Evolutionary conservation across 2,797 vertebrate genomes (phyloP), one percentile per base, ranked within the genome.

Genomic region (Crenichthys baileyi): DNA sequence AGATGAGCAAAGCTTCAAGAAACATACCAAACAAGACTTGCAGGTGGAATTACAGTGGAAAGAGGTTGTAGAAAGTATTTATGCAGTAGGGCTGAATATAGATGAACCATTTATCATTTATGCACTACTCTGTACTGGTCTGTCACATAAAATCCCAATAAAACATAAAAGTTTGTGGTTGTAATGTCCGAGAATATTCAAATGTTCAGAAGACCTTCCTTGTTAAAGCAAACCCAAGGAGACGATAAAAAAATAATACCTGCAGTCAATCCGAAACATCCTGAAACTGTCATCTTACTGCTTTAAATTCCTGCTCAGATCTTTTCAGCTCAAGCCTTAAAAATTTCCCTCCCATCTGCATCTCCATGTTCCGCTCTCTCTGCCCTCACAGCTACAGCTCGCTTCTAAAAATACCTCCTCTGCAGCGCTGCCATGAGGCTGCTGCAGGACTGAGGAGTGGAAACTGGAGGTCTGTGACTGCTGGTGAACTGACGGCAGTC

Each of bases 401-500:
- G 1, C 50, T 75, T 71, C 24, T 67, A 56, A 73, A 76, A 73
- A 71, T 46, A 70, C 31, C 44, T 56, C 48, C 39, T 31, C 41
- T 39, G 55, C 56, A 77, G 20, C 9, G 1, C 3, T 0, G 18
- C 75, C 50, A 50, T 41, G 53, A 56, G 36, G 31, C 20, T 50
- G 22, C 26, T 73, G 68, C 70, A 5, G 83, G 63, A 77, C 56
- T 8, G 44, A 56, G 67, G 41, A 79, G 2, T 15, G 50, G 50
- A 51, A 51, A 56, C 36, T 41, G 2, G 22, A 51, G 41, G 83
- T 67, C 61, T 12, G 26, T 6, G 8, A 29, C n/a, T 68, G 78
- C 72, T 55, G 56, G 41, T 70, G 79, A 79, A 83, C 58, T 84
- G 85, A 83, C 46, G 55, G 12, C 31, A 75, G 81, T 75, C 83